These are phyloP conservation scores for Lydus trimaculatus DNA, from an alignment of 2,888 invertebrate species.

Conservation along the genomic window DNA sequence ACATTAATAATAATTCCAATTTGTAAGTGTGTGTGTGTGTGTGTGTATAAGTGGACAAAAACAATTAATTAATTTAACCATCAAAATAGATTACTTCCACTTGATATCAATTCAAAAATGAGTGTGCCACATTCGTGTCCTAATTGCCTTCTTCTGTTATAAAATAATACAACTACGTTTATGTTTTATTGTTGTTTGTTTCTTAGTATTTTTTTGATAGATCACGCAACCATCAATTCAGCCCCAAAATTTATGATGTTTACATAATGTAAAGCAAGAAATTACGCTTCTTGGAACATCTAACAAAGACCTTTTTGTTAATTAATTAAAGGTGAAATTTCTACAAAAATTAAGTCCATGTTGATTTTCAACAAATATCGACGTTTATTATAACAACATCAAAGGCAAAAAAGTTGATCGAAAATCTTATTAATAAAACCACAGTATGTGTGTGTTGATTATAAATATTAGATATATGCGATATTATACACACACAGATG, in stretches of 20 bases:
- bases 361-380: no score
- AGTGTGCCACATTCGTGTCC: not conserved
- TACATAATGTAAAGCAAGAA: not conserved
- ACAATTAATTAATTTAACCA: not conserved
- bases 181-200: not conserved
- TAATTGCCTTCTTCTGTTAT: not conserved
- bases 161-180: no score
- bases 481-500: not conserved
- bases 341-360: no score
- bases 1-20: not conserved
- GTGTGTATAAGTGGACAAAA: no score
- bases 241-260: not conserved
- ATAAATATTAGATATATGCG: no score
- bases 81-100: not conserved
- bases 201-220: not conserved
- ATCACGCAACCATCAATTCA: conserved; percentile 3
- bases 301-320: no score
- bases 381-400: no score
- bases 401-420: conserved; percentile 28
- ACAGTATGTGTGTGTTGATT: no score
- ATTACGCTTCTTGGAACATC: no score
- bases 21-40: no score
- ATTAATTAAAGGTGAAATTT: no score
- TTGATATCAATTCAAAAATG: not conserved
- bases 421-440: conserved; percentile 20